Conservation (phyloP, 2,797 vertebrate species). For the Scyliorhinus canicula region DNA sequence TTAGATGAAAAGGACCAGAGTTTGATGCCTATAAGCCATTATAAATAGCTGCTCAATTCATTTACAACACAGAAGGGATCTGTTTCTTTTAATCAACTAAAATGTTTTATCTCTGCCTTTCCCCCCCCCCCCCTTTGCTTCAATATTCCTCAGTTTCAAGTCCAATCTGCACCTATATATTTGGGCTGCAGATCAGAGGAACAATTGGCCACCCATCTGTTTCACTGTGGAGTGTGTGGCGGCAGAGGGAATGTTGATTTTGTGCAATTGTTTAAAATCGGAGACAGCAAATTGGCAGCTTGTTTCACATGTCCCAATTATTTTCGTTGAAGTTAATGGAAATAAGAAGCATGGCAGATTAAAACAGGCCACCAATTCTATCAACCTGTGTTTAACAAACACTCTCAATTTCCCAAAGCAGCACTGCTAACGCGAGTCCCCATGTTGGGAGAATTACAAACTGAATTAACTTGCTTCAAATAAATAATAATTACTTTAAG, state of each 20-base stretch:
- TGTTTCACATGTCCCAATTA: neutral
- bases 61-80: neutral
- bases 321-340: neutral
- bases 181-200: neutral
- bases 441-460: neutral
- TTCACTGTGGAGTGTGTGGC: neutral
- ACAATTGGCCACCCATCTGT: neutral
- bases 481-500: neutral
- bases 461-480: neutral
- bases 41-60: slow-evolving; percentile 14
- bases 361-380: neutral
- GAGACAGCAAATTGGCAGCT: neutral
- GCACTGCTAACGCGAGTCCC: neutral
- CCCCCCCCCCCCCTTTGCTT: neutral
- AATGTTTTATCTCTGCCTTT: neutral
- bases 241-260: neutral
- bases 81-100: neutral
- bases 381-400: neutral
- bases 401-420: neutral
- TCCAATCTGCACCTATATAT: neutral
- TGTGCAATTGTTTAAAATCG: neutral
- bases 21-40: neutral
- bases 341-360: neutral
- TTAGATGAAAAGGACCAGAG: neutral
- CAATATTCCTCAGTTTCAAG: neutral